Percentiles rank a stretch among this genome's conserved stretches.
These are phyloP conservation scores for Stenodera caucasica DNA, from an alignment of 2,888 invertebrate species.

Conservation along the genomic window DNA sequence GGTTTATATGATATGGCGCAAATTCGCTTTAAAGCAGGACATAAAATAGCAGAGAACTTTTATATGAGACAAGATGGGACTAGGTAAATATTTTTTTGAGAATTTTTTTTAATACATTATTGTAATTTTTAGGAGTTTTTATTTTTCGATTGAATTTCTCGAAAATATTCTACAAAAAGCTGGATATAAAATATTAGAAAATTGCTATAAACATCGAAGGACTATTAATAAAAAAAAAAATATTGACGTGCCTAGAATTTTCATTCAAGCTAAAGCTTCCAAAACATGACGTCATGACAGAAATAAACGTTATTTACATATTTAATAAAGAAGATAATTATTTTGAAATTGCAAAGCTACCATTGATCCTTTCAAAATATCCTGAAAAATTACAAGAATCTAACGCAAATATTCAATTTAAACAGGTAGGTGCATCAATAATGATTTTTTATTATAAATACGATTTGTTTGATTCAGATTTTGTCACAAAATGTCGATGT, in stretches of 20 bases:
- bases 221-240: conserved; percentile 93
- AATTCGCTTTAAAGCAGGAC: conserved; percentile 87
- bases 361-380: too few species aligned
- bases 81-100: conserved; percentile 57
- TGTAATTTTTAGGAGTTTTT: conserved; percentile 68
- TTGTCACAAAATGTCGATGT: not conserved
- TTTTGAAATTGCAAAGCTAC: too few species aligned
- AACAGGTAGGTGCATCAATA: too few species aligned
- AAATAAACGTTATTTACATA: too few species aligned
- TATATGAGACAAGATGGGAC: conserved; percentile 98
- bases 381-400: too few species aligned
- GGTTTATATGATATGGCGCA: conserved; percentile 96
- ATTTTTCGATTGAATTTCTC: conserved; percentile 75
- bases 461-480: not conserved
- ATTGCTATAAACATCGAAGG: conserved; percentile 80
- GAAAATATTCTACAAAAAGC: conserved; percentile 64
- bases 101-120: conserved; percentile 10
- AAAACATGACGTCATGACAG: too few species aligned
- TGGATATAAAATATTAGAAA: conserved; percentile 71
- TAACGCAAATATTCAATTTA: too few species aligned
- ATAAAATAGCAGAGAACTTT: conserved; percentile 89
- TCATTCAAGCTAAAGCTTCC: conserved; percentile 85
- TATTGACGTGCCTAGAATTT: conserved; percentile 87
- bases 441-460: too few species aligned
- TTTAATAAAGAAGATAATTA: too few species aligned